A percentile compares a stretch with the other conserved stretches of the same genome.
Conservation (phyloP, 2,797 vertebrate genomes). For the Anisognathus igniventris region DNA sequence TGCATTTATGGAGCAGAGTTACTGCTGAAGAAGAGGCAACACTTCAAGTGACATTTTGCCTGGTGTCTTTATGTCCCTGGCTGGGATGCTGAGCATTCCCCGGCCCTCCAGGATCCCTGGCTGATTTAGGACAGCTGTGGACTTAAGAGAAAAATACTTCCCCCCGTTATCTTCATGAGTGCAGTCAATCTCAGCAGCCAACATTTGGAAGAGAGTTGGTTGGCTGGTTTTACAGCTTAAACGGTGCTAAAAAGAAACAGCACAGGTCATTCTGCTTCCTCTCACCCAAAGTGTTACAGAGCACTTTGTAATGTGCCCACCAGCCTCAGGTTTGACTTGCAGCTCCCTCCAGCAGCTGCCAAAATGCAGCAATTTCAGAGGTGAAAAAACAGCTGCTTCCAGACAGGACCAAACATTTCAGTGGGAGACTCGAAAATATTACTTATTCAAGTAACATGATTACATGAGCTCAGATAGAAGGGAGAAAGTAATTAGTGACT, state of each 20-base stretch:
- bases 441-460: neutral
- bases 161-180: conserved; percentile 48
- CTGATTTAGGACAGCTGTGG: conserved; percentile 45
- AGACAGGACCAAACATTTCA: neutral
- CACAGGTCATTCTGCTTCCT: conserved; percentile 26
- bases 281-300: conserved; percentile 43
- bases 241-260: conserved; percentile 50
- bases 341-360: neutral
- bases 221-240: conserved; percentile 56
- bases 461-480: rapidly evolving
- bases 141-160: conserved; percentile 42
- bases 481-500: neutral
- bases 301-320: neutral
- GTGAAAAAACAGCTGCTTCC: neutral
- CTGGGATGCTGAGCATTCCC: neutral
- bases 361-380: rapidly evolving
- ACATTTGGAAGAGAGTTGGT: conserved; percentile 14
- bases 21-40: conserved; percentile 42
- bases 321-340: neutral
- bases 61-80: conserved; percentile 35
- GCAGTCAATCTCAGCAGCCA: conserved; percentile 52
- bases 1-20: conserved; percentile 60
- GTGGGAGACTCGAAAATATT: neutral
- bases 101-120: neutral
- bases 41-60: conserved; percentile 51